Conservation (phyloP, 2,797 vertebrate genomes). For the Parambassis ranga region DNA sequence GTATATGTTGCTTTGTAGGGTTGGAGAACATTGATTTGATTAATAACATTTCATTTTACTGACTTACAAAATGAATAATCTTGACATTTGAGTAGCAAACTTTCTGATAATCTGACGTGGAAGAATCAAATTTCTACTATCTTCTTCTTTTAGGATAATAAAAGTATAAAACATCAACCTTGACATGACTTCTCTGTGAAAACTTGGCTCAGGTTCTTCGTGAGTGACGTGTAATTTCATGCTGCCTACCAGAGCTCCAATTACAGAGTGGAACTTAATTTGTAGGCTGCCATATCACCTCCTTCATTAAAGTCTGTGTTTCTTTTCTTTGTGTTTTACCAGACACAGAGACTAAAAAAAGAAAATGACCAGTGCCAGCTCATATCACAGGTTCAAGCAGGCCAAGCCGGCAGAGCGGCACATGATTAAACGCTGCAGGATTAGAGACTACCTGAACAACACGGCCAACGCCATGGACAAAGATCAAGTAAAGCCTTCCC, state of each 20-base stretch:
- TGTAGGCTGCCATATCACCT: conserved; percentile 25
- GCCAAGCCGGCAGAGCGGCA: conserved; percentile 8
- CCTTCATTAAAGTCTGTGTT: conserved; percentile 40
- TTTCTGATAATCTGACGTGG: no score
- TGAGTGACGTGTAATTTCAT: conserved; percentile 50
- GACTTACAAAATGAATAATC: no score
- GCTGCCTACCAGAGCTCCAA: conserved; percentile 34
- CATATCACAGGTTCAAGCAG: conserved; percentile 16
- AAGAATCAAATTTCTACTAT: no score
- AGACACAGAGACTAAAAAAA: background rate
- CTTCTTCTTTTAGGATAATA: conserved; percentile 33
- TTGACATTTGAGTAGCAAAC: no score
- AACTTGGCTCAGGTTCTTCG: conserved; percentile 13
- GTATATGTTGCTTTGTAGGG: no score
- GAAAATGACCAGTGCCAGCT: conserved; percentile 9
- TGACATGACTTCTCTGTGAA: conserved; percentile 22
- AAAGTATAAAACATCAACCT: conserved; percentile 25
- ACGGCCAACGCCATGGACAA: background rate
- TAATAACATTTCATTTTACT: no score
- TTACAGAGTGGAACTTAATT: conserved; percentile 43
- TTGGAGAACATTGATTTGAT: no score
- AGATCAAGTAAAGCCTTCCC: conserved; percentile 31
- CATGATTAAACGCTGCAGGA: conserved; percentile 35
- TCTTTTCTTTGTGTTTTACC: conserved; percentile 27
- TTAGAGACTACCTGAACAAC: conserved; percentile 40